phyloP scores from a whole-genome alignment of 2,888 invertebrate species.

The Drosophila bunnanda region DNA sequence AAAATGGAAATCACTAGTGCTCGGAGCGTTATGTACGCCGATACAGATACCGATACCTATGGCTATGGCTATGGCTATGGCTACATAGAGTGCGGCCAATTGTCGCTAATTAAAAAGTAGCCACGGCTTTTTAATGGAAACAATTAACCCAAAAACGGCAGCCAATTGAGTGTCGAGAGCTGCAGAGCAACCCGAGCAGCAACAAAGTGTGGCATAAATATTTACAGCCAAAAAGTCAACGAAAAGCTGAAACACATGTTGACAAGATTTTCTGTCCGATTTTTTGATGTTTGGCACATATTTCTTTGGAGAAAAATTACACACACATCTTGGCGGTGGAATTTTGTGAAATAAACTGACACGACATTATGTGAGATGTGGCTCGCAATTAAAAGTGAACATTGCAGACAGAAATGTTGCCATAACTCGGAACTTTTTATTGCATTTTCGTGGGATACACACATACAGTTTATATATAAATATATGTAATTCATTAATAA shows the following conservation, averaged over 20 bases:
- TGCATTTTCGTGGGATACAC: slow-evolving; percentile 6
- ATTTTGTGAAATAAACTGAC: slow-evolving; percentile 14
- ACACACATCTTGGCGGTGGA: slow-evolving; percentile 2
- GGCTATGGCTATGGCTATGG: slow-evolving; percentile 3
- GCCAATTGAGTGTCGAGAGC: slow-evolving; percentile 66
- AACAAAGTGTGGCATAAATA: slow-evolving; percentile 44
- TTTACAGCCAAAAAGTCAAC: slow-evolving; percentile 25
- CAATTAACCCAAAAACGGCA: slow-evolving; percentile 78
- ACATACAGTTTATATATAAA: slow-evolving; percentile 11
- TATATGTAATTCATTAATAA: slow-evolving; percentile 43
- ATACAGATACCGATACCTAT: slow-evolving; percentile 11
- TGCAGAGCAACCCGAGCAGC: slow-evolving; percentile 15
- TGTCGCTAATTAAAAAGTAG: slow-evolving; percentile 78
- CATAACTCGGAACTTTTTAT: slow-evolving; percentile 5
- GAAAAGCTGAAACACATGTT: slow-evolving; percentile 67
- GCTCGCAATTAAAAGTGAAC: slow-evolving; percentile 59
- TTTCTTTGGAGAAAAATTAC: slow-evolving; percentile 29
- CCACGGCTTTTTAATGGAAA: slow-evolving; percentile 77
- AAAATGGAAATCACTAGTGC: slow-evolving; percentile 73
- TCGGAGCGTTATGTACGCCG: slow-evolving; percentile 31
- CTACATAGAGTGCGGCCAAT: slow-evolving; percentile 59
- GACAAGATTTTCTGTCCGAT: slow-evolving; percentile 51
- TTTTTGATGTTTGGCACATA: slow-evolving; percentile 44
- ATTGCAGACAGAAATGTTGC: slow-evolving; percentile 25
- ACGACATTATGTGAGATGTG: slow-evolving; percentile 29